Evolutionary conservation across 2,113 vertebrate genomes (phyloP).

Genomic region (Arothron firmamentum): DNA sequence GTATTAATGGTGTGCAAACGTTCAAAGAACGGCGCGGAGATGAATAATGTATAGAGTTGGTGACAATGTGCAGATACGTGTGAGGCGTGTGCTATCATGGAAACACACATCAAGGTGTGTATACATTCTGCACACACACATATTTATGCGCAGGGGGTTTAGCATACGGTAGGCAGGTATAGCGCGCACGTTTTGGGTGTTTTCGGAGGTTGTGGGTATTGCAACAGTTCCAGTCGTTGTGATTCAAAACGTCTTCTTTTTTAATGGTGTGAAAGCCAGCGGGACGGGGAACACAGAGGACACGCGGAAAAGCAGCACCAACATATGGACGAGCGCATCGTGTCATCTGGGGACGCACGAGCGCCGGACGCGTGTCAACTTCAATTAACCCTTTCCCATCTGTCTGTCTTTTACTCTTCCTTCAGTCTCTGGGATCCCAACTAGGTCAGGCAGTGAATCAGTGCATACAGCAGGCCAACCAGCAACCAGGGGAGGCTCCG

Average conservation of each 20-base stretch:
- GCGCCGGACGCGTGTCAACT: conserved; percentile 62
- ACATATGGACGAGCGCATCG: conserved; percentile 42
- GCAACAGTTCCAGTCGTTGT: not conserved
- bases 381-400: conserved; percentile 62
- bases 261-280: conserved; percentile 21
- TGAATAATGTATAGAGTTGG: too few species aligned
- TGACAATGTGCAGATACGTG: too few species aligned
- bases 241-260: not conserved
- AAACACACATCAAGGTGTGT: too few species aligned
- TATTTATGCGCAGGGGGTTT: too few species aligned
- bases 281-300: conserved; percentile 5
- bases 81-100: too few species aligned
- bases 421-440: conserved; percentile 24
- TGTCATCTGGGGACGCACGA: conserved; percentile 55
- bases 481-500: not conserved
- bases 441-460: conserved; percentile 33
- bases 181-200: too few species aligned
- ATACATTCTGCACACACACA: too few species aligned
- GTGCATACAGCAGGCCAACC: not conserved
- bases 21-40: too few species aligned
- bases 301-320: conserved; percentile 33
- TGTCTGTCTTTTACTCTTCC: conserved; percentile 38
- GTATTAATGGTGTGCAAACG: too few species aligned
- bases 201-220: too few species aligned
- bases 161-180: too few species aligned